Conservation (phyloP, 2,113 vertebrate species). For the Elephantulus edwardii region DNA sequence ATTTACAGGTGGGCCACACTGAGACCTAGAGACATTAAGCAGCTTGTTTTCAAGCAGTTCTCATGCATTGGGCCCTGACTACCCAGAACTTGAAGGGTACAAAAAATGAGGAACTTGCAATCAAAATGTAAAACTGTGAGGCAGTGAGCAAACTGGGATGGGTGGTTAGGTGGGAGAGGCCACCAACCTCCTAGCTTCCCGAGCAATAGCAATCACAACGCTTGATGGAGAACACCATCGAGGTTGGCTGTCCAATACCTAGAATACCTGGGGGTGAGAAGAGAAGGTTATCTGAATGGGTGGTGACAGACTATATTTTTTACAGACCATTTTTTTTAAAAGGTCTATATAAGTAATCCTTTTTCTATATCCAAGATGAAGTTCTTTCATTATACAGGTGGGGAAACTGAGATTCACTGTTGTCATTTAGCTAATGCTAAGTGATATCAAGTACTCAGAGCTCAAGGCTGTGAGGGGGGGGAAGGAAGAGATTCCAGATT, state of each 20-base stretch:
- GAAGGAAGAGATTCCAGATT: conserved; percentile 22
- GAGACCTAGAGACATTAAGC: conserved; percentile 51
- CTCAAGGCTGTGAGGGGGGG: background rate
- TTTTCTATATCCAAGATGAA: conserved; percentile 14
- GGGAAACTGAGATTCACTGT: conserved; percentile 2
- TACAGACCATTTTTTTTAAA: conserved; percentile 11
- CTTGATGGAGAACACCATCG: background rate
- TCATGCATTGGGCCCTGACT: background rate
- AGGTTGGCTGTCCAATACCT: background rate
- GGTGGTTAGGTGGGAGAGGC: background rate
- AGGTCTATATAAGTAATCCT: background rate
- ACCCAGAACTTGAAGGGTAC: too few species aligned
- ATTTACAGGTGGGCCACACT: conserved; percentile 26
- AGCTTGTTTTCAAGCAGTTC: conserved; percentile 34
- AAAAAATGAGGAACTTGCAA: conserved; percentile 7
- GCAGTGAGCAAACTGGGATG: background rate
- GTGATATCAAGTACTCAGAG: background rate
- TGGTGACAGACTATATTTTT: background rate
- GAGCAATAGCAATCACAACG: background rate
- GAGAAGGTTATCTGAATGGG: background rate
- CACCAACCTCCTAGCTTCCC: background rate
- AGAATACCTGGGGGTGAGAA: background rate
- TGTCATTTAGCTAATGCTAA: background rate
- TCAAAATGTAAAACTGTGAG: background rate
- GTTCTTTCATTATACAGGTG: conserved; percentile 22